Evolutionary conservation across 2,797 vertebrate species (phyloP), one percentile per base, ranked within the genome.

Genomic region (Xerus rutilus): DNA sequence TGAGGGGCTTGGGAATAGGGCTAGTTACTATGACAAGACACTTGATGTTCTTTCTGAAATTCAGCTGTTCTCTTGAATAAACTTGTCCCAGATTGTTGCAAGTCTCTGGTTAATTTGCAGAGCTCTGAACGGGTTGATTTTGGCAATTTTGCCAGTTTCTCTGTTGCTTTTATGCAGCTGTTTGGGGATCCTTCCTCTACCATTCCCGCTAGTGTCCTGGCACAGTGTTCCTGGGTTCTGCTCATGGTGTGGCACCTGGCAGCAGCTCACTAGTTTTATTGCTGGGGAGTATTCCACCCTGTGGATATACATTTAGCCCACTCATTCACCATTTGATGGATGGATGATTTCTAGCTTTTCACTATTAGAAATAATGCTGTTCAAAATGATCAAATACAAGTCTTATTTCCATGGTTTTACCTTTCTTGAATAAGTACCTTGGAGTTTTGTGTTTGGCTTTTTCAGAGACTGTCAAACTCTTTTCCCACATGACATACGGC

Each of bases 191-290:
- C 49, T 72, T 18, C 47, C 6, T 49, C 17, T 23, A 1, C 23
- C 1, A 1, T 6, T 32, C 32, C 81, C 72, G 45, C 21, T 62
- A 28, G 14, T 49, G n/a, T 47, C 52, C n/a, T 15, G 43, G 59
- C 28, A 8, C 15, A 13, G 20, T 4, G 39, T 7, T 78, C 49
- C 35, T 18, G 17, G 35, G 39, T 15, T 12, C 18, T 43, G 17
- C 39, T 5, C 7, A 1, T 4, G 45, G 20, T 0, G 3, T 23
- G n/a, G 73, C 43, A 8, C 23, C 15, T 21, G 5, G 12, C 25
- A 8, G 45, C 17, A 59, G 64, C 39, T 35, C 54, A 3, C 13
- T 25, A 7, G 14, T 45, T 14, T 65, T 45, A 30, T 28, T 30
- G n/a, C 78, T 47, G 54, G 17, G 6, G 5, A 2, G 52, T 12